Base-by-base conservation (phyloP, 64 coral and sea anemone genomes). In the Porites australiensis region DNA sequence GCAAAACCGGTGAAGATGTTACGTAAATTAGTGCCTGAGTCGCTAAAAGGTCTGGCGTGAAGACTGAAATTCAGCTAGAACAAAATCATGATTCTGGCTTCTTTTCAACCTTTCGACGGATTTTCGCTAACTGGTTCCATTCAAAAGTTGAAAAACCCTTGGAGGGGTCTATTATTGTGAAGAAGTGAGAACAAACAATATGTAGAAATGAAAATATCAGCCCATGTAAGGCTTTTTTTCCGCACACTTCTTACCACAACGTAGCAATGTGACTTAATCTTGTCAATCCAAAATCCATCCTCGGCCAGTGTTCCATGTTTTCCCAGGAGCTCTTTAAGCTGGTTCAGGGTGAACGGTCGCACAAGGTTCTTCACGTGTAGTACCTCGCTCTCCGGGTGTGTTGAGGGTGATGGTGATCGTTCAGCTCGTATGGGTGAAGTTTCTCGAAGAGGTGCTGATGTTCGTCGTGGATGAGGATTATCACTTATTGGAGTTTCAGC, bases 231-330 rank as follows among this genome's bases (percentile, higher is more conserved):
- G 27, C 27, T 37, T 37, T 2, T 4, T 18, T 13, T 47, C 48
- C 8, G 8, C 8, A 78, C 19, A 8, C 21, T 6, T 81, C 96
- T 93, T 86, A 98, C 96, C 72, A 95, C 87, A 74, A 79, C 94
- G 91, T 98, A 98, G 62, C 96, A 98, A 88, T 98, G 96, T 50
- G 96, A 98, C 79, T 98, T 98, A 20, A 98, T 98, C 72, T 76
- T 92, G 66, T 98, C 94, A 76, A 95, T 98, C 96, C 96, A 98
- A 79, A 98, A 98, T 51, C 96, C 96, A 66, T 82, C 82, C 1
- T 98, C 94, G 5, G 27, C 88, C 43, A 98, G 18, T 12, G 86
- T 82, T 68, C 96, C 96, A 83, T 79, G 61, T 8, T 72, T 86
- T 23, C 87, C 51, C 47, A 98, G 82, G 2, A 95, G 88, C 15